Conservation (phyloP, 2,113 vertebrate genomes). For the Synchiropus splendidus region DNA sequence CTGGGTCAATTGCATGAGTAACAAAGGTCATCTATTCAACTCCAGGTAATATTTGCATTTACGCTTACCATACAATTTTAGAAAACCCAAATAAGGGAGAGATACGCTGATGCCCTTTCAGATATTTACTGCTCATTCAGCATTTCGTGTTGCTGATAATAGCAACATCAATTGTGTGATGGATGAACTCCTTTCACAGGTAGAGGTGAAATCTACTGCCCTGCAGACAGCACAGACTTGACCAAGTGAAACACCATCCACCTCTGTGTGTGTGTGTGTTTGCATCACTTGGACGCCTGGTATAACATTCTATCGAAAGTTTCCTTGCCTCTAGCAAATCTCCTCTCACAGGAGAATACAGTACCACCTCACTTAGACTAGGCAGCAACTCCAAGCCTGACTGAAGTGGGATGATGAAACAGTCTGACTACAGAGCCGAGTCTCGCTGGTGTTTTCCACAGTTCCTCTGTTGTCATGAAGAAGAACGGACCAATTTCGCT, state of each 20-base stretch:
- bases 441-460: too few relatives aligned
- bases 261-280: neutral
- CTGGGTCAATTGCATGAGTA: too few relatives aligned
- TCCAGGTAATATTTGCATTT: conserved; percentile 6
- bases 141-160: conserved; percentile 9
- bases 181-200: conserved; percentile 27
- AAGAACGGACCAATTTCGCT: too few relatives aligned
- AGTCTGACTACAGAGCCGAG: too few relatives aligned
- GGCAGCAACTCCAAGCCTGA: conserved; percentile 1
- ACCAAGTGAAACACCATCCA: conserved; percentile 7
- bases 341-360: conserved; percentile 1
- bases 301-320: conserved; percentile 1
- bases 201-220: conserved; percentile 18
- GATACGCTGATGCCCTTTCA: conserved; percentile 14
- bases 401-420: conserved; percentile 8
- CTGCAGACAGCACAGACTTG: conserved; percentile 24
- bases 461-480: too few relatives aligned
- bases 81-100: conserved; percentile 28
- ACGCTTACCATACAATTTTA: too few relatives aligned
- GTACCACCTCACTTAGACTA: neutral
- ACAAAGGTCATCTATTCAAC: conserved; percentile 10
- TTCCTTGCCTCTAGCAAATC: conserved; percentile 1
- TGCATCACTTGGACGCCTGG: neutral
- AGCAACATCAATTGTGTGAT: conserved; percentile 25
- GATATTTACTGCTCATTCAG: conserved; percentile 26